Evolutionary conservation across 1,140 invertebrate species (phyloP).

Genomic region (Bombus breviceps): DNA sequence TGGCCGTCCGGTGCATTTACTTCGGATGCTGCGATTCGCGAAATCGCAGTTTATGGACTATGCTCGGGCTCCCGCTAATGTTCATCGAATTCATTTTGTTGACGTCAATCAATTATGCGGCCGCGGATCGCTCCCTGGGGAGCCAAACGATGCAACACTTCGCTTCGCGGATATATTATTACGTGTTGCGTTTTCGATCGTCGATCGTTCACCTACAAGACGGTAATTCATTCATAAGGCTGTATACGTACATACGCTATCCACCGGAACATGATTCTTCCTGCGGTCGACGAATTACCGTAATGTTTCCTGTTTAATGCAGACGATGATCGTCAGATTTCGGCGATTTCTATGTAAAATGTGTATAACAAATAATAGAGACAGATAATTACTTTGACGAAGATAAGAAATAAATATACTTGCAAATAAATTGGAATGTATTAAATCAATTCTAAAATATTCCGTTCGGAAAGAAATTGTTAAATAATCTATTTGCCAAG

Average conservation of each 20-base stretch:
- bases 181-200: constrained; percentile 13
- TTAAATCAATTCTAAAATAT: no score
- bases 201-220: neutral
- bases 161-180: constrained; percentile 3
- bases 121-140: neutral
- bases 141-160: neutral
- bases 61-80: constrained; percentile 56
- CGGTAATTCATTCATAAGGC: neutral
- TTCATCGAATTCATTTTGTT: constrained; percentile 68
- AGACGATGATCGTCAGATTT: no score
- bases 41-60: constrained; percentile 64
- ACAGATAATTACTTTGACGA: neutral
- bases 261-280: neutral
- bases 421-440: no score
- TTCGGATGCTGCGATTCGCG: constrained; percentile 56
- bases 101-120: constrained; percentile 63
- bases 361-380: no score
- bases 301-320: neutral
- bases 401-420: neutral
- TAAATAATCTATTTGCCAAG: neutral
- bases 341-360: no score
- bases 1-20: constrained; percentile 51
- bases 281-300: neutral
- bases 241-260: neutral
- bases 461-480: neutral